phyloP scores from a whole-genome alignment of 1,140 invertebrate species.

The Elymnias hypermnestra region DNA sequence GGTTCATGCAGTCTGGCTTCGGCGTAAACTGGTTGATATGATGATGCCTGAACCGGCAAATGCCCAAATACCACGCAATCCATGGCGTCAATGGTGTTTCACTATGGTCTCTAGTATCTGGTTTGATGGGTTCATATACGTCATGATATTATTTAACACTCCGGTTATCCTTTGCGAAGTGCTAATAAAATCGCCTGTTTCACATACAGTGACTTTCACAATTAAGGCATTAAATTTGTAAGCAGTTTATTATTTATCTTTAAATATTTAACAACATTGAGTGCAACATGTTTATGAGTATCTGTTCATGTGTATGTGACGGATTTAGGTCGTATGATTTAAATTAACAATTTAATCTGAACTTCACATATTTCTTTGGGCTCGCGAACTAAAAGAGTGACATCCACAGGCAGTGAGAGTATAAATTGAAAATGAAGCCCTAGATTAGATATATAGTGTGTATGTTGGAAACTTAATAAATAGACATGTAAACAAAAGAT shows the following conservation, averaged over 20 bases:
- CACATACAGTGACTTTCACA: constrained; percentile 15
- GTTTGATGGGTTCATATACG: constrained; percentile 58
- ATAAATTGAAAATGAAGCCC: too few relatives aligned
- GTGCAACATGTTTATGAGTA: too few relatives aligned
- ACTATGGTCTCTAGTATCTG: constrained; percentile 44
- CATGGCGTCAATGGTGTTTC: constrained; percentile 46
- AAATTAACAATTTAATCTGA: too few relatives aligned
- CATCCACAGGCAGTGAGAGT: too few relatives aligned
- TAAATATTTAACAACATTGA: too few relatives aligned
- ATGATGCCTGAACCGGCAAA: constrained; percentile 46
- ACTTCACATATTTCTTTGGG: too few relatives aligned
- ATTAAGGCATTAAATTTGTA: constrained; percentile 55
- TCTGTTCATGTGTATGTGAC: too few relatives aligned
- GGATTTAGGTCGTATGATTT: too few relatives aligned
- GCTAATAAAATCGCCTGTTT: constrained; percentile 28
- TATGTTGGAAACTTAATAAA: too few relatives aligned
- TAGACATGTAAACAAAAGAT: too few relatives aligned
- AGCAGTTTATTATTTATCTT: constrained; percentile 30
- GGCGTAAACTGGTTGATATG: constrained; percentile 50
- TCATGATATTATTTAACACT: constrained; percentile 59
- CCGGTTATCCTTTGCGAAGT: constrained; percentile 61
- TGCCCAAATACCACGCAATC: constrained; percentile 37
- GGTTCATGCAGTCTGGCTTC: constrained; percentile 52
- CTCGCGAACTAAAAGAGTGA: too few relatives aligned
- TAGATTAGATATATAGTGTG: too few relatives aligned